Base-by-base conservation (phyloP, 2,797 vertebrate species). In the Acanthis flammea region DNA sequence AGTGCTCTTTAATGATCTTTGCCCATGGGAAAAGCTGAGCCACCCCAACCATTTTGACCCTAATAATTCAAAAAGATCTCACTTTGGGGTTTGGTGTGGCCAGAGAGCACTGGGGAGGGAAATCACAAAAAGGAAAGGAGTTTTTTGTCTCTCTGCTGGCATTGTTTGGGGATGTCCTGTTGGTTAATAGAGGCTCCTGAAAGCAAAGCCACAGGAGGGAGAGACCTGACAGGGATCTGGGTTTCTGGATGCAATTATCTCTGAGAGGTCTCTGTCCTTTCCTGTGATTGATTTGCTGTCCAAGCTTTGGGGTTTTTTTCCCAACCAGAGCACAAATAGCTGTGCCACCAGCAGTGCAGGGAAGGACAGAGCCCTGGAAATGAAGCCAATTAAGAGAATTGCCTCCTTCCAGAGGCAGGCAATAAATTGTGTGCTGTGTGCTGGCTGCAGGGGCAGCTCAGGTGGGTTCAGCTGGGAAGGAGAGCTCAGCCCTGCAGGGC, bases 321-420 rank as follows among this genome's bases (percentile, higher is more conserved):
- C 66, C 75, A 57, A 23, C 19, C 91, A 86, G 81, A 75, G 63
- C 73, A 75, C 74, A 79, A 87, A 94, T 13, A 76, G 31, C 86
- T 86, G 47, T 80, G 76, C 76, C 83, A 68, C 65, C 92, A 86
- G 3, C 13, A 14, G 62, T 5, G 94, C 70, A 72, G 87, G 70
- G 48, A 79, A 57, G 10, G 53, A 31, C 25, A 57, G 80, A 61
- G 87, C 7, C 65, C 77, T 92, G 90, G n/a, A 65, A 83, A 71
- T 13, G 61, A 61, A 80, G 85, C 39, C 89, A 90, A 86, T 94
- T 91, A 91, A 78, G 65, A 65, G 72, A 74, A 94, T 77, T 94
- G 95, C 87, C 78, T 83, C 39, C 68, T 91, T 91, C 13, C 87
- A 94, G 72, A 58, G 87, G 22, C 78, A 83, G 35, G 44, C 90